Evolutionary conservation across 2,113 vertebrate species (phyloP), one percentile per base, ranked within the genome.

Genomic region (Rhynchopsitta pachyrhyncha): DNA sequence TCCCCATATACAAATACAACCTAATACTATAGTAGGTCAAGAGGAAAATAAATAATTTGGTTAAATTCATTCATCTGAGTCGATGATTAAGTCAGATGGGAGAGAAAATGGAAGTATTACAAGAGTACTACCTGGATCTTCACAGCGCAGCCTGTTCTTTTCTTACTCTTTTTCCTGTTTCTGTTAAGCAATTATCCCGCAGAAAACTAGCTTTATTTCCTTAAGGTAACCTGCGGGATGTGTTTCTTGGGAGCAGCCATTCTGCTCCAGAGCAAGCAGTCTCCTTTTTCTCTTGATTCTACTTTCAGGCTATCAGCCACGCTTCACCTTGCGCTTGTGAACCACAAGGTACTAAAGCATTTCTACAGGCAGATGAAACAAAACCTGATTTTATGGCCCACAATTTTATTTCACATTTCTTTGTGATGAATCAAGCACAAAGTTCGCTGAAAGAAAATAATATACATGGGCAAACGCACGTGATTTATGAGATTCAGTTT

Each of bases 381-480:
- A 74, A 81, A 49, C 16, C 3, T 49, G 57, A 50, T 47, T 53
- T 92, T 66, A 92, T 7, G 50, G 55, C 24, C 53, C 49, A 49
- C 0, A 1, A 15, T 64, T 82, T 73, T n/a, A 76, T 31, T 70
- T 77, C 37, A 17, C 24, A 63, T 70, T 70, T 46, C 46, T 49
- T 52, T 78, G 31, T 2, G 4, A 67, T 63, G 46, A 77, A 86
- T 33, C 10, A 70, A 91, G 18, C 73, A 62, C 0, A 0, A 47
- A 10, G 13, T 14, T n/a, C 57, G 7, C 15, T 62, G 53, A 62
- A 59, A 35, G 33, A 88, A 82, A 96, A 80, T 5, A 7, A 41
- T 16, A 15, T 19, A 5, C n/a, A 25, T n/a, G 5, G 19, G 42
- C 6, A 81, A 66, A 41, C 4, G 3, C 0, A 37, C 2, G 2